These are phyloP conservation scores for Patella vulgata DNA, from an alignment of 1,140 invertebrate genomes.

Conservation along the genomic window DNA sequence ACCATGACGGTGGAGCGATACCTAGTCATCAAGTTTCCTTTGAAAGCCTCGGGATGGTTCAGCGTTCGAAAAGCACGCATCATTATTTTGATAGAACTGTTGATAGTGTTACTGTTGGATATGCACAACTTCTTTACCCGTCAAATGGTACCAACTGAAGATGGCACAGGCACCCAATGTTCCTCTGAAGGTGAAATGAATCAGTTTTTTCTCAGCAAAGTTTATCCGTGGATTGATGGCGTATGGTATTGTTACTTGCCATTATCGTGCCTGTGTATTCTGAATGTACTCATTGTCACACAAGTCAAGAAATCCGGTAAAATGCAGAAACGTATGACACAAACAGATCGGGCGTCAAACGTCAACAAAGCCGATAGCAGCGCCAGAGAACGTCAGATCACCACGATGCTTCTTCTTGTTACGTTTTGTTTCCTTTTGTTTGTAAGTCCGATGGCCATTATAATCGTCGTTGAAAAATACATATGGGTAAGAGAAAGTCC, in stretches of 20 bases:
- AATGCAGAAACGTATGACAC: not conserved
- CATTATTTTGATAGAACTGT: not conserved
- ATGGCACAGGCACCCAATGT: not conserved
- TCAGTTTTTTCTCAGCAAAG: conserved; percentile 8
- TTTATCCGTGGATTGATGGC: conserved; percentile 22
- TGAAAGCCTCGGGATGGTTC: conserved; percentile 6
- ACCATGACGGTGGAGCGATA: conserved; percentile 25
- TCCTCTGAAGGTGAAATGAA: not conserved
- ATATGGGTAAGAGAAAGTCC: not conserved
- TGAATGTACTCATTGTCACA: conserved; percentile 13
- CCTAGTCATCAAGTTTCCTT: conserved; percentile 16
- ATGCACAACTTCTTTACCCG: not conserved
- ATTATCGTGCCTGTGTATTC: conserved; percentile 4
- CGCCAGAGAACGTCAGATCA: conserved; percentile 5
- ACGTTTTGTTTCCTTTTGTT: conserved; percentile 15
- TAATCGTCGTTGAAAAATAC: not conserved
- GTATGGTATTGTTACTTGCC: conserved; percentile 13
- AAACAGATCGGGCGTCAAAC: not conserved
- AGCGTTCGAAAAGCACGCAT: not conserved
- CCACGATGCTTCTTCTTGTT: conserved; percentile 9
- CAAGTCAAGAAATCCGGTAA: not conserved
- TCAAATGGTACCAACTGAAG: not conserved
- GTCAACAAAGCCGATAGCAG: not conserved
- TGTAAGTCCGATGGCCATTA: conserved; percentile 7
- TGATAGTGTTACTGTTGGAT: conserved; percentile 1